These are phyloP conservation scores for Tiliqua scincoides DNA, from an alignment of 2,113 vertebrate species.

Conservation along the genomic window DNA sequence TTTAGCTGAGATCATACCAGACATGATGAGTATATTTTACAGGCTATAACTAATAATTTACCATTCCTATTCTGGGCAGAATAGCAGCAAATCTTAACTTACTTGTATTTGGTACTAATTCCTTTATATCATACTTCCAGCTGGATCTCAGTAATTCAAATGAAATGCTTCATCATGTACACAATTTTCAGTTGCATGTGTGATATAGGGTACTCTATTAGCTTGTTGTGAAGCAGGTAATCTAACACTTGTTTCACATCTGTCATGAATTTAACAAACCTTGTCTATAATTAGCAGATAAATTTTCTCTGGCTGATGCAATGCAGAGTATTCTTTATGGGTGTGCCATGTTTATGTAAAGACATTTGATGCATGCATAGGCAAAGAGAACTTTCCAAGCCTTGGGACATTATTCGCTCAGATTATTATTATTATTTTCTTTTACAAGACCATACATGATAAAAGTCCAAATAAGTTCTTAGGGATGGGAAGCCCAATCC, in stretches of 20 bases:
- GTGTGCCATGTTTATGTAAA: neutral
- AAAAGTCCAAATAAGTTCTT: neutral
- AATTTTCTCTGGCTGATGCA: neutral
- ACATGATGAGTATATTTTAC: neutral
- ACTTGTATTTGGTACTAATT: neutral
- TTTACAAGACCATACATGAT: neutral
- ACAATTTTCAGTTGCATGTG: neutral
- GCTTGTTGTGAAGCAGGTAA: neutral
- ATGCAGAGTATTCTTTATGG: constrained; percentile 12
- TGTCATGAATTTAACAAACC: neutral
- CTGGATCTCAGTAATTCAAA: neutral
- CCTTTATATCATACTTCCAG: neutral
- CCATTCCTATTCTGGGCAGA: neutral
- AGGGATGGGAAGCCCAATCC: too few relatives aligned
- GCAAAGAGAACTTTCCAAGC: neutral
- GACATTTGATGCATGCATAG: neutral
- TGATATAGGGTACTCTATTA: constrained; percentile 13
- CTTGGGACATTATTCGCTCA: neutral
- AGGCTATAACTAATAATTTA: neutral
- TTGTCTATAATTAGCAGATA: neutral
- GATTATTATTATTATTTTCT: neutral
- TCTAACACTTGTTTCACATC: constrained; percentile 11
- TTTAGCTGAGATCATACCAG: neutral
- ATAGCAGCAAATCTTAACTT: neutral
- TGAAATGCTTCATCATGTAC: constrained; percentile 4